Evolutionary conservation across 2,888 invertebrate genomes (phyloP).

Genomic region (Cryptosula pallasiana): DNA sequence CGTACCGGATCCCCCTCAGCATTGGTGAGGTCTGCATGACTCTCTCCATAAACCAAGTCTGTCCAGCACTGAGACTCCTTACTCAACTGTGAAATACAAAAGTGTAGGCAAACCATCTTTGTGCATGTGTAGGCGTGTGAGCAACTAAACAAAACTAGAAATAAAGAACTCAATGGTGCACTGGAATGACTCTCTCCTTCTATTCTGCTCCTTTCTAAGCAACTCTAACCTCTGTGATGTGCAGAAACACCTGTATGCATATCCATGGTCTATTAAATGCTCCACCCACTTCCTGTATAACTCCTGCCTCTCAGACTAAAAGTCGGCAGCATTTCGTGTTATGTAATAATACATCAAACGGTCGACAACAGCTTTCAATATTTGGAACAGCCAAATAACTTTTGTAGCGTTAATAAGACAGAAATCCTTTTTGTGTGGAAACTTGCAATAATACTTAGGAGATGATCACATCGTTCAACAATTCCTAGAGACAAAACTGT

Average conservation of each 20-base stretch:
- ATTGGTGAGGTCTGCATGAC: conserved; percentile 67
- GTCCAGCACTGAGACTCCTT: conserved; percentile 64
- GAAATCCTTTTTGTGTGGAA: no score
- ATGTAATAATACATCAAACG: no score
- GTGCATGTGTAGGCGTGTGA: no score
- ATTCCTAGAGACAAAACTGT: no score
- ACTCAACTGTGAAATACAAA: no score
- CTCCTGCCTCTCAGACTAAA: conserved; percentile 67
- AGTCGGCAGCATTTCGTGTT: no score
- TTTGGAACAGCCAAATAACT: no score
- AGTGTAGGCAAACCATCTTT: no score
- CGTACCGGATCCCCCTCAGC: conserved; percentile 82
- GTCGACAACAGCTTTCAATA: no score
- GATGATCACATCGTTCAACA: no score
- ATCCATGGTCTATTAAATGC: conserved; percentile 59
- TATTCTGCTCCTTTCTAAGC: conserved; percentile 72
- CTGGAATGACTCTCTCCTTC: conserved; percentile 68
- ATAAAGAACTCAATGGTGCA: background rate
- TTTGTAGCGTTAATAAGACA: no score
- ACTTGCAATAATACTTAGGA: no score
- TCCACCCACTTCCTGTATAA: conserved; percentile 64
- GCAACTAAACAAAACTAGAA: background rate
- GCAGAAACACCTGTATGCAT: conserved; percentile 89
- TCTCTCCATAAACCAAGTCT: conserved; percentile 79
- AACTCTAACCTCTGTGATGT: conserved; percentile 74